Percentiles rank a stretch among this genome's conserved stretches.
Conservation (phyloP, 1,140 invertebrate species). For the Drosophila busckii region DNA sequence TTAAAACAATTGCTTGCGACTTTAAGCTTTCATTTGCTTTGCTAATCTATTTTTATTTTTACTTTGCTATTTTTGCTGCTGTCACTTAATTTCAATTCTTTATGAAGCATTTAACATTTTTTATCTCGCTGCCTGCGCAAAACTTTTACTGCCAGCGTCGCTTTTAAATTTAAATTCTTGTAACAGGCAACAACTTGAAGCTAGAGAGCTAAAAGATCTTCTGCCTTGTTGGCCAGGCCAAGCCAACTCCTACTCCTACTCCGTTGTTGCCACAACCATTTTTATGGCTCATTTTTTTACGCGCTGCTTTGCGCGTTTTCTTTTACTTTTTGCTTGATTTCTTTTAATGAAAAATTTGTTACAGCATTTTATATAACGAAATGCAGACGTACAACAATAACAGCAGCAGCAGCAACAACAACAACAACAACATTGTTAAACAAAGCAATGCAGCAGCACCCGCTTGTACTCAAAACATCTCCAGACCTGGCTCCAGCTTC, state of each 20-base stretch:
- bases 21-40: too few relatives aligned
- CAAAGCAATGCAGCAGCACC: constrained; percentile 39
- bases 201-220: constrained; percentile 31
- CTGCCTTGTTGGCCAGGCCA: constrained; percentile 20
- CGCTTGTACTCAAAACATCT: not conserved
- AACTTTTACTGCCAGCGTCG: not conserved
- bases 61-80: not conserved
- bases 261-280: constrained; percentile 54
- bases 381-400: constrained; percentile 40
- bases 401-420: constrained; percentile 25
- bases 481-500: constrained; percentile 30
- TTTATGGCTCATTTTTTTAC: constrained; percentile 42
- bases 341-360: constrained; percentile 77
- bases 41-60: too few relatives aligned
- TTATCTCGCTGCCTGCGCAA: not conserved
- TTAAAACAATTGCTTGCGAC: too few relatives aligned
- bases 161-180: constrained; percentile 35
- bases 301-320: constrained; percentile 12
- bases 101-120: not conserved
- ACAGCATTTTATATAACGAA: constrained; percentile 72
- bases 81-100: constrained; percentile 10
- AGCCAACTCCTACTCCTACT: constrained; percentile 49
- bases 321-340: constrained; percentile 58
- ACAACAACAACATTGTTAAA: constrained; percentile 66
- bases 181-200: constrained; percentile 20